These are phyloP conservation scores for Coranthus polyacanthus DNA, from an alignment of 2,797 vertebrate genomes.

Conservation along the genomic window DNA sequence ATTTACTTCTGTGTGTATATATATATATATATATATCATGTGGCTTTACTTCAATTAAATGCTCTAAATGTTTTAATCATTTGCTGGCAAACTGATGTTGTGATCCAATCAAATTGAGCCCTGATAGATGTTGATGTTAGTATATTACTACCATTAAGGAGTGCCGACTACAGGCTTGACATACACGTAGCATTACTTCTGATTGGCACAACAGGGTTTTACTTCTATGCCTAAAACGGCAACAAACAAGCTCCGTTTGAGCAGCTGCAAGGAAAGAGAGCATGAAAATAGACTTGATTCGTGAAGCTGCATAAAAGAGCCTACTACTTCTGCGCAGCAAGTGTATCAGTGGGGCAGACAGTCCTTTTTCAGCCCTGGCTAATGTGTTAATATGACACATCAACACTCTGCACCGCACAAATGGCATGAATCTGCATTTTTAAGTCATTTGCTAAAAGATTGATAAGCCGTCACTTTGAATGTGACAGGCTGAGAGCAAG, in stretches of 20 bases:
- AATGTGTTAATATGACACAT: slow-evolving; percentile 46
- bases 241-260: slow-evolving; percentile 7
- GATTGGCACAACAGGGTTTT: slow-evolving; percentile 30
- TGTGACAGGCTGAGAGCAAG: slow-evolving; percentile 38
- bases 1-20: background rate
- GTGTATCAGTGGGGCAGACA: slow-evolving; percentile 18
- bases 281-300: too few relatives aligned
- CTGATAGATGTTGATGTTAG: slow-evolving; percentile 19
- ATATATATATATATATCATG: too few relatives aligned
- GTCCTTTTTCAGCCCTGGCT: slow-evolving; percentile 36
- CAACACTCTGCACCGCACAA: slow-evolving; percentile 32
- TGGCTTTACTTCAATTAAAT: slow-evolving; percentile 13
- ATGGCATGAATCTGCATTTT: slow-evolving; percentile 67
- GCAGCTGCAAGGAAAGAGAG: slow-evolving; percentile 5
- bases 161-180: slow-evolving; percentile 6
- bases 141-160: too few relatives aligned
- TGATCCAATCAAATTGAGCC: slow-evolving; percentile 26
- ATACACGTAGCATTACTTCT: background rate
- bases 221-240: slow-evolving; percentile 17
- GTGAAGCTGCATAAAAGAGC: background rate
- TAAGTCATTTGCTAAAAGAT: slow-evolving; percentile 56
- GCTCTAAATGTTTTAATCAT: slow-evolving; percentile 13
- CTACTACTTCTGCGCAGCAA: slow-evolving; percentile 1
- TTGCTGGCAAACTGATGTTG: slow-evolving; percentile 7
- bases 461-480: slow-evolving; percentile 56